Percentiles rank a stretch among this genome's conserved stretches.
phyloP scores from a whole-genome alignment of 1,140 invertebrate genomes.

The Schlechtendalia chinensis region DNA sequence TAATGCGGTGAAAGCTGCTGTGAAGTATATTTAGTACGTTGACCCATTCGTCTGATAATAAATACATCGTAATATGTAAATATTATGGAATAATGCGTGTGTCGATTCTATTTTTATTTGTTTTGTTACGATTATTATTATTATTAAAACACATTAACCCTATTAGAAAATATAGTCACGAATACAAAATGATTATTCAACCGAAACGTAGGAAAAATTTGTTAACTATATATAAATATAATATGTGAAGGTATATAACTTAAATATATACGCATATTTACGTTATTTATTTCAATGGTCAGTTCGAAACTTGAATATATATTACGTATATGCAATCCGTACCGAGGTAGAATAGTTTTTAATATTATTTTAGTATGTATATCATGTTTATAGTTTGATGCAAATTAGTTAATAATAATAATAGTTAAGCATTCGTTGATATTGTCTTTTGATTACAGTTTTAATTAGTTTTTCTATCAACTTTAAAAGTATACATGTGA shows the following conservation, averaged over 20 bases:
- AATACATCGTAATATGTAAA: conserved; percentile 10
- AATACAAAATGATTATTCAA: background rate
- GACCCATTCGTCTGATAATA: background rate
- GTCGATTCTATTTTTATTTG: background rate
- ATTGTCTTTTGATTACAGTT: too few relatives aligned
- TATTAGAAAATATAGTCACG: conserved; percentile 13
- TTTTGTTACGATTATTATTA: background rate
- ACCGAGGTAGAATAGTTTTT: too few relatives aligned
- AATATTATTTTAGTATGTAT: too few relatives aligned
- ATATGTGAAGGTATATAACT: too few relatives aligned
- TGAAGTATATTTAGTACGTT: background rate
- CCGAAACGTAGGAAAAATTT: conserved; percentile 5
- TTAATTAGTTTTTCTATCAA: too few relatives aligned
- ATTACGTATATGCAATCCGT: too few relatives aligned
- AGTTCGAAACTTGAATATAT: background rate
- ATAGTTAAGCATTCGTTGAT: too few relatives aligned
- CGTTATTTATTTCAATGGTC: background rate
- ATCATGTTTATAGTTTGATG: too few relatives aligned
- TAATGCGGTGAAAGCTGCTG: background rate
- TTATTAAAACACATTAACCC: conserved; percentile 7
- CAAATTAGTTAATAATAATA: too few relatives aligned
- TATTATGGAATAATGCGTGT: background rate
- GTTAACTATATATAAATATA: background rate
- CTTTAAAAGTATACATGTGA: too few relatives aligned
- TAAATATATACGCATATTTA: too few relatives aligned